Conservation (phyloP, 53 echinoderm and acorn worm species). For the Astropecten irregularis region DNA sequence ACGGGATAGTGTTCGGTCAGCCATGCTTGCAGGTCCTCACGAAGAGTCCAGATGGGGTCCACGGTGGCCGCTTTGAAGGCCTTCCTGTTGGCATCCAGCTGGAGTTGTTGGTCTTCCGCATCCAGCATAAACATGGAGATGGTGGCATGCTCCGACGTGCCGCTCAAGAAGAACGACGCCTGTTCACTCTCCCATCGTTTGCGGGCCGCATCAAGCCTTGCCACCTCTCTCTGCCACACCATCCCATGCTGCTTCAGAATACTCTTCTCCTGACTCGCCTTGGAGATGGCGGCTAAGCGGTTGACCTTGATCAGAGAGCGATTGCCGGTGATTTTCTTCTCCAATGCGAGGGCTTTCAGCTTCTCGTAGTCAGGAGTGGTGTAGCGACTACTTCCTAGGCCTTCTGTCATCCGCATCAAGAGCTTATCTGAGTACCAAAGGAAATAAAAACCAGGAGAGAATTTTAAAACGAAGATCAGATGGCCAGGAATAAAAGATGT, state of each 20-base stretch:
- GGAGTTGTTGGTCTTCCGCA: constrained; percentile 74
- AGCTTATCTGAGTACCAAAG: constrained; percentile 72
- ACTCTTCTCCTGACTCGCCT: constrained; percentile 76
- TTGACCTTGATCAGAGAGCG: constrained; percentile 74
- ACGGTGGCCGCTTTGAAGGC: constrained; percentile 72
- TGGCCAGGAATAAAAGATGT: neutral
- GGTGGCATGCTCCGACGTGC: constrained; percentile 69
- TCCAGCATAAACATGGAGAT: constrained; percentile 96
- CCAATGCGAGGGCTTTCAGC: constrained; percentile 71
- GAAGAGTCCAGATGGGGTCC: constrained; percentile 83
- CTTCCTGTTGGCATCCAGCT: constrained; percentile 61
- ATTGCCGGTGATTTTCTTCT: constrained; percentile 86
- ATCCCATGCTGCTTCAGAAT: constrained; percentile 83
- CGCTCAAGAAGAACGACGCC: constrained; percentile 25
- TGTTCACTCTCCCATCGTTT: constrained; percentile 52
- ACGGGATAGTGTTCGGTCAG: constrained; percentile 34
- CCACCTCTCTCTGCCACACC: constrained; percentile 82
- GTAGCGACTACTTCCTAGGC: constrained; percentile 84
- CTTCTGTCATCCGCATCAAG: constrained; percentile 85
- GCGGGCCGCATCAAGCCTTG: constrained; percentile 54
- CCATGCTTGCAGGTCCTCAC: constrained; percentile 73
- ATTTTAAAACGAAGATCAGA: neutral
- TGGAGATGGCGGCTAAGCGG: constrained; percentile 67
- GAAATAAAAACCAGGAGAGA: neutral
- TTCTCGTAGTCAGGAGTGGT: constrained; percentile 80